Evolutionary conservation across 2,113 vertebrate species (phyloP), one percentile per base, ranked within the genome.

Genomic region (Amphilophus citrinellus): DNA sequence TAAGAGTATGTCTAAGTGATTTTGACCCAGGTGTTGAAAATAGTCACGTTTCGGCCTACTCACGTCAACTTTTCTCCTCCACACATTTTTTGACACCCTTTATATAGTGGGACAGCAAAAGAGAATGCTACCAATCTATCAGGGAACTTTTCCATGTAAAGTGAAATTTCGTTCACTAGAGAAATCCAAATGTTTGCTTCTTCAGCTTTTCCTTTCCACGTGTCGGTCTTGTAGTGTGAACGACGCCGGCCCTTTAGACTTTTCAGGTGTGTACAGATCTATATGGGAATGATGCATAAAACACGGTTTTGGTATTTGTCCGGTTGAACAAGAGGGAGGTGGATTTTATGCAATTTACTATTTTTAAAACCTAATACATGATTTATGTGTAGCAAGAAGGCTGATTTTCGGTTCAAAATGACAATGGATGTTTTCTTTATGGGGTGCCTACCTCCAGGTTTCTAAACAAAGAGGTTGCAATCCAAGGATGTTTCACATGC

Each of bases 291-390:
- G 76, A 81, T 10, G 56, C 83, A 63, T 44, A 84, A 89, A 84
- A 77, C 8, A 35, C 10, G 59, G 39, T 87, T 73, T 78, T 77
- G 84, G 63, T 79, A 68, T 91, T 86, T 87, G 88, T 84, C 80
- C 50, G 59, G 86, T 77, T n/a, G 58, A 83, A 80, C 18, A 83
- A 87, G 84, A 90, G 77, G 71, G 85, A 90, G 85, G 81, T 87
- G 86, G 86, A 87, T 91, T 95, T 93, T 95, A 95, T 95, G 94
- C 94, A 95, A 95, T 94, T 94, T 90, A 88, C 85, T 93, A 89
- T 92, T 93, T 93, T 87, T 89, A 78, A 88, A 59, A 87, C 84
- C 79, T 89, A 82, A 88, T 79, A 85, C 44, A 61, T 87, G 83
- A 91, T 80, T 91, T 90, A 60, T 80, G 85, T 93, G 92, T 94